Base-by-base conservation (phyloP, 2,888 invertebrate species). In the Drosophila differens region DNA sequence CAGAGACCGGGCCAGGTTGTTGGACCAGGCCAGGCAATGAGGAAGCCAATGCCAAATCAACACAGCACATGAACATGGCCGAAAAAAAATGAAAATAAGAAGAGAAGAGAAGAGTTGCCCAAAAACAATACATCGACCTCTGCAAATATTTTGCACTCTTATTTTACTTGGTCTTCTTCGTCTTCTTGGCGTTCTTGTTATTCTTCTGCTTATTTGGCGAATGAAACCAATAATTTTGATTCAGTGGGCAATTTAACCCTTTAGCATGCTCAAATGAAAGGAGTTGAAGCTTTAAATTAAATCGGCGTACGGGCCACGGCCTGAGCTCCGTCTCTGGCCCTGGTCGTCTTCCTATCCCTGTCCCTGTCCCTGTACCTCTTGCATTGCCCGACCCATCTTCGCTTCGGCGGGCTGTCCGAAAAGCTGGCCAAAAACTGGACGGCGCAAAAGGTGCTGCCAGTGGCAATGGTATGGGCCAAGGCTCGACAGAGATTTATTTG, bases 211-310 rank as follows among this genome's bases (percentile, higher is more conserved):
- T 60, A 22, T 35, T 60, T 44, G 33, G 33, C 54, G 85, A 88
- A 81, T 85, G 91, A 91, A 93, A 92, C 92, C 92, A 92, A 92
- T 93, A 93, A 94, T 93, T 93, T 93, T 83, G 88, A 93, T 91
- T 92, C 93, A 94, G 92, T 93, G 92, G 91, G 91, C 92, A 93
- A 93, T 93, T 93, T 93, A 91, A 91, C 92, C 93, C 93, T 92
- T 92, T 91, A 92, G 93, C 93, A 88, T 90, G 89, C 91, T 91
- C 90, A 89, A 89, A 90, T 78, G 90, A 90, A 90, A 86, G 90
- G 83, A 91, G 86, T 81, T 87, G 82, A 85, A 84, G 82, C 74
- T 88, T 88, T 91, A 91, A 90, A 88, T 91, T 89, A 88, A 91
- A 88, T 91, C 87, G 83, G 74, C 69, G 83, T 81, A 86, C 89